These are phyloP conservation scores for Pristionchus exspectatus DNA, from an alignment of 2,888 invertebrate genomes.

Conservation along the genomic window DNA sequence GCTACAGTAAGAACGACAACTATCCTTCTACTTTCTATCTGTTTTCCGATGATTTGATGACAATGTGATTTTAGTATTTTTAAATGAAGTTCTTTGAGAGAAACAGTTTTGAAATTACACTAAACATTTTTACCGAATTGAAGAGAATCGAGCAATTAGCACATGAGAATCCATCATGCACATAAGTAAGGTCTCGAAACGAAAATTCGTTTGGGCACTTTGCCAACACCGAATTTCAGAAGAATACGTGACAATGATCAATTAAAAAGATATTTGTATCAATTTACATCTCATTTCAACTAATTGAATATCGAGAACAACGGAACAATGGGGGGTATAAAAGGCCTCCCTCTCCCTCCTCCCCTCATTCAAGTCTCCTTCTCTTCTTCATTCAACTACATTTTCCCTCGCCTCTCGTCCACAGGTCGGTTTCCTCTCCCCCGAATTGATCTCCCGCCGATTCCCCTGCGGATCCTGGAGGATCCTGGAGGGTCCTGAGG, in stretches of 20 bases:
- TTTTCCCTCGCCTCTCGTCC: background rate
- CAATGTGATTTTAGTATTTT: constrained; percentile 44
- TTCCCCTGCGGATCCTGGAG: background rate
- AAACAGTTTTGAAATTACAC: background rate
- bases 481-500: background rate
- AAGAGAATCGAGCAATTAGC: too few relatives aligned
- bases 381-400: background rate
- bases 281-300: background rate
- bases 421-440: constrained; percentile 14
- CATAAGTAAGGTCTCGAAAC: too few relatives aligned
- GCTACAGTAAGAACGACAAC: background rate
- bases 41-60: background rate
- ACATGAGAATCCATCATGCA: too few relatives aligned
- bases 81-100: background rate
- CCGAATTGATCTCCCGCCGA: background rate
- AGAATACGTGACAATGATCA: background rate
- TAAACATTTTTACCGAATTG: too few relatives aligned
- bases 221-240: background rate
- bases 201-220: too few relatives aligned
- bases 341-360: background rate
- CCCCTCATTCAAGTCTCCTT: background rate
- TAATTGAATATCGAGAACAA: background rate
- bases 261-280: background rate
- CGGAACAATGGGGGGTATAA: background rate
- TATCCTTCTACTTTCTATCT: background rate